Percentiles rank a stretch among this genome's conserved stretches.
Evolutionary conservation across 1,140 invertebrate genomes (phyloP).

Genomic region (Euura lappo): DNA sequence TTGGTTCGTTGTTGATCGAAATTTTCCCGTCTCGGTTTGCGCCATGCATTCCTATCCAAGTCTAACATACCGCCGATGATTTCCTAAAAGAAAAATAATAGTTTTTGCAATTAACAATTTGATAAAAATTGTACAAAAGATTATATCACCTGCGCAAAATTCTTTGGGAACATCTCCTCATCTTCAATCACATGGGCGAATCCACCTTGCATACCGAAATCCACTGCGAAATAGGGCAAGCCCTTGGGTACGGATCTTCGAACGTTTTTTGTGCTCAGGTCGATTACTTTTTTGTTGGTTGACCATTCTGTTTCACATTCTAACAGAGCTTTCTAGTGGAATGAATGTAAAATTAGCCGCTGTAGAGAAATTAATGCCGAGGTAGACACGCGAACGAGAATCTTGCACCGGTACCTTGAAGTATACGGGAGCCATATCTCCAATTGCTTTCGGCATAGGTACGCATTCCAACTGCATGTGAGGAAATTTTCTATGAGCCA

Average conservation of each 20-base stretch:
- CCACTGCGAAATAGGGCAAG: conserved; percentile 91
- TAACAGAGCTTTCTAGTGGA: conserved; percentile 84
- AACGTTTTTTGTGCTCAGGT: conserved; percentile 77
- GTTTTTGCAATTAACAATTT: not conserved
- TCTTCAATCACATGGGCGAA: conserved; percentile 98
- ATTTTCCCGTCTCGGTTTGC: conserved; percentile 76
- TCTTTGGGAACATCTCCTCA: conserved; percentile 82
- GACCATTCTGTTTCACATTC: conserved; percentile 96
- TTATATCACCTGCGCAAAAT: conserved; percentile 85
- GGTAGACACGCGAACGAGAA: too few relatives aligned
- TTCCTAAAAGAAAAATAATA: conserved; percentile 69
- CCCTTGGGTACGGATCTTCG: conserved; percentile 88
- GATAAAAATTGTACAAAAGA: conserved; percentile 15
- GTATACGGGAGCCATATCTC: conserved; percentile 90
- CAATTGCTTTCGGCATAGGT: conserved; percentile 81
- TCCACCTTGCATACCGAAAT: conserved; percentile 89
- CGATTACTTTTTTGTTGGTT: conserved; percentile 93
- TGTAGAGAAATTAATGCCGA: not conserved
- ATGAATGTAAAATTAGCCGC: conserved; percentile 13
- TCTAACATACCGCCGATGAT: conserved; percentile 94
- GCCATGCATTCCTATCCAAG: conserved; percentile 83
- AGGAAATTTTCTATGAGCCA: conserved; percentile 74
- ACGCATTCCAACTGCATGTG: conserved; percentile 92
- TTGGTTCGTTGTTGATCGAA: conserved; percentile 75
- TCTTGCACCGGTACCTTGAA: conserved; percentile 73